Evolutionary conservation across 2,113 vertebrate genomes (phyloP), one percentile per base, ranked within the genome.

Genomic region (Indicator indicator): DNA sequence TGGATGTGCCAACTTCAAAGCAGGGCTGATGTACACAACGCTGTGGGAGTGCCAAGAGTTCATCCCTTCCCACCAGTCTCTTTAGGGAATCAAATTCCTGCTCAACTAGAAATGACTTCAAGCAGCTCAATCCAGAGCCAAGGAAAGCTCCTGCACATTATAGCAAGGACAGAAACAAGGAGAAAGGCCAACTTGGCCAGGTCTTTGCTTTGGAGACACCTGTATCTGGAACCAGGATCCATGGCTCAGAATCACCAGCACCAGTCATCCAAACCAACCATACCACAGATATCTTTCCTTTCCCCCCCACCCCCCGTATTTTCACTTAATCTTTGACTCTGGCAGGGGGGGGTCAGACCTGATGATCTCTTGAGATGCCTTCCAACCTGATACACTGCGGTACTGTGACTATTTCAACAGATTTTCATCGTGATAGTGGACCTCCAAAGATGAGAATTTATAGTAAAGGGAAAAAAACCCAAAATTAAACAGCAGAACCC

Each of bases 41-140:
- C 36, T 0, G 0, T 3, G 26, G 17, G 20, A 63, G 20, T 4
- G 21, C 23, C 17, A 28, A 15, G 40, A 19, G 7, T 6, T 33
- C 63, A 28, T 6, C 16, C 30, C 75, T 63, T 69, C 62, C 16
- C 69, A 27, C n/a, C n/a, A n/a, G 6, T 9, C 8, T 38, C 38
- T 33, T 48, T 9, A 36, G 20, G 42, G 40, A 33, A 56, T 7
- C 9, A 19, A 32, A 23, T 4, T 19, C 33, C 32, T 36, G 28
- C 48, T 28, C n/a, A 16, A 24, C 59, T n/a, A 68, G 54, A 67
- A 23, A 56, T 0, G 9, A 33, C 10, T 26, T 16, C 13, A 15
- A 78, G 40, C 30, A 56, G 40, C 54, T 73, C 21, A 19, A 40
- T 23, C 18, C 6, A 9, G 56, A 46, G n/a, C 16, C 42, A 52